Base-by-base conservation (phyloP, 2,888 invertebrate genomes). In the Labia minor region DNA sequence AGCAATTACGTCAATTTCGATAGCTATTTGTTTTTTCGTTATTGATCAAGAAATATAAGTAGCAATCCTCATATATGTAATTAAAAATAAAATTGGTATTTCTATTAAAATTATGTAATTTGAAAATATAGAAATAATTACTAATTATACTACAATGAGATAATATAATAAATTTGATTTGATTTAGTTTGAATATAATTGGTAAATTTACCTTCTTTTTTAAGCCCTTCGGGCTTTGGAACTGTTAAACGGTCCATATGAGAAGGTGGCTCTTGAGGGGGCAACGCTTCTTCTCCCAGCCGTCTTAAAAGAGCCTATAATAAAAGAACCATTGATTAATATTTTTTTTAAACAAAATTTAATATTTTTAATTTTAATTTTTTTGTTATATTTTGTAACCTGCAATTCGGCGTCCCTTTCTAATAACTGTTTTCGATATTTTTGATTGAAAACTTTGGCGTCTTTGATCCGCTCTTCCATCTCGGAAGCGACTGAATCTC, bases 351-450 rank as follows among this genome's bases (percentile, higher is more conserved):
- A 37, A 37, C 49, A n/a, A n/a, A 49, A 1, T 19, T 65, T n/a
- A n/a, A 49, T 16, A 65, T 4, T n/a, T 63, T 14, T 14, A 8
- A 21, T 11, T 4, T 26, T 26, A 4, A 37, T 26, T 26, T 26
- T 3, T 26, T 26, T 26, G 26, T 26, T 26, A n/a, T 26, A 8
- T 26, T 6, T 26, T 6, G 26, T 72, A 66, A 86, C 87, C 83
- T 91, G 90, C 71, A 91, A 77, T 74, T 91, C 92, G 64, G 87
- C 86, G 75, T 92, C 92, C 74, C 88, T 87, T 72, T 94, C 92
- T 78, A 92, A 83, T 68, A 95, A 81, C 49, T 90, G 88, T 74
- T 92, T 89, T 19, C 90, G 73, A 76, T 88, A 93, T 70, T 89
- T 85, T 72, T 88, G 88, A 80, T 95, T 95, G 74, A 88, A 87